A percentile compares a stretch with the other conserved stretches of the same genome.
Evolutionary conservation across 2,113 vertebrate species (phyloP).

Genomic region (Oplegnathus fasciatus): DNA sequence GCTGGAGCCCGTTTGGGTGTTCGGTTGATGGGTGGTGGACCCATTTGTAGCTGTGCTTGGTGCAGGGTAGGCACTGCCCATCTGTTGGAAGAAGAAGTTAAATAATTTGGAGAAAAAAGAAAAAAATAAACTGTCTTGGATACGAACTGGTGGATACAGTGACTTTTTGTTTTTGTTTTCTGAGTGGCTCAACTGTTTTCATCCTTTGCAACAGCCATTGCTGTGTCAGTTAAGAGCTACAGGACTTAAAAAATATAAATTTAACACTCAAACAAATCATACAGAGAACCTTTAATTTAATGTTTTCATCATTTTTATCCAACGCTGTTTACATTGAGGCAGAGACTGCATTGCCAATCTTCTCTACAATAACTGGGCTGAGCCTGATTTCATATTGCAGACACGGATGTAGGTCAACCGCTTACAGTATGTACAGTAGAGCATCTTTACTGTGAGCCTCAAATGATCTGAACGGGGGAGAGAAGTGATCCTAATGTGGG

Average conservation of each 20-base stretch:
- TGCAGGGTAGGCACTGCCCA: background rate
- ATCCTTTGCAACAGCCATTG: no score
- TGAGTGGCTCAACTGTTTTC: no score
- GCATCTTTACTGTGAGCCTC: background rate
- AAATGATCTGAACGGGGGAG: background rate
- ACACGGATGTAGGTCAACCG: constrained; percentile 24
- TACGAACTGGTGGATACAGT: background rate
- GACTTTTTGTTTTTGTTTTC: no score
- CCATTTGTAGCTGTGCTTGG: background rate
- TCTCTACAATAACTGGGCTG: background rate
- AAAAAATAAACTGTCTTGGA: background rate
- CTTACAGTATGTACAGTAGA: background rate
- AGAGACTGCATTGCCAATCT: background rate
- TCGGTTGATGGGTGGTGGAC: background rate
- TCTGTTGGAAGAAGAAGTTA: constrained; percentile 24
- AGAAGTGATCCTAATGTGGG: constrained; percentile 4
- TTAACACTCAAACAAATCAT: constrained; percentile 37
- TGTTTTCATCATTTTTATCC: constrained; percentile 16
- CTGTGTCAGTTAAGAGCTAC: background rate
- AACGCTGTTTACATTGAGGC: constrained; percentile 9
- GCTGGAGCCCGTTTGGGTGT: background rate
- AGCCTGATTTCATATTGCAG: background rate
- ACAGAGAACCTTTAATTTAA: constrained; percentile 7
- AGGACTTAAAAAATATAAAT: background rate
- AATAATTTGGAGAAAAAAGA: background rate